Base-by-base conservation (phyloP, 2,113 vertebrate genomes). In the Willisornis vidua region DNA sequence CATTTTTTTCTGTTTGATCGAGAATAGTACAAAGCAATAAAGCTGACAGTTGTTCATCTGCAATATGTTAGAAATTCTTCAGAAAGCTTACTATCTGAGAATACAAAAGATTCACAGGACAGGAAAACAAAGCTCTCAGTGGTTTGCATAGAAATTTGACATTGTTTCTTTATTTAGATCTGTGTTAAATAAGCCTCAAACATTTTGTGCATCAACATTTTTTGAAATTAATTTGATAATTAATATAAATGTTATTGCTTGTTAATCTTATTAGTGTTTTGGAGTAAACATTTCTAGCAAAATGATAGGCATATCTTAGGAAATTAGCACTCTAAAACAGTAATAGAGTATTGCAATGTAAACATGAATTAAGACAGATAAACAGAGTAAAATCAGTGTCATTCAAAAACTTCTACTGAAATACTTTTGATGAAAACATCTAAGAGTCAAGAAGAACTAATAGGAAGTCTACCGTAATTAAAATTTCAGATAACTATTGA, bases 21-120 rank as follows among this genome's bases (percentile, higher is more conserved):
- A 90, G 37, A 93, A 33, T 2, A 90, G 51, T 66, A 80, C 75
- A 93, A 90, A 92, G 51, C 51, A 85, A 80, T 88, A 92, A 96
- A 66, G 37, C n/a, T 83, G 72, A 65, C 71, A 87, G 63, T 66
- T 51, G 23, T n/a, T 86, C 49, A 35, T 73, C 67, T 80, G 55
- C 46, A 86, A 63, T 73, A 90, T 55, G 68, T 74, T 88, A 81
- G 41, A 76, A 93, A 87, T 65, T 87, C 19, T 73, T 87, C 55
- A 77, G 68, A 91, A 84, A 67, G 13, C 16, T 77, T 67, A 65
- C 72, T 86, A 43, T 67, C 55, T 45, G 31, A 92, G 57, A 86
- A 78, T 92, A 81, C 23, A 90, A 78, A 84, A 92, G 24, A 59
- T 51, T 45, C 20, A 43, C 7, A 67, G 43, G 14, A 58, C 14